These are phyloP conservation scores for Whitmania pigra DNA, from an alignment of 1,140 invertebrate species.

Conservation along the genomic window DNA sequence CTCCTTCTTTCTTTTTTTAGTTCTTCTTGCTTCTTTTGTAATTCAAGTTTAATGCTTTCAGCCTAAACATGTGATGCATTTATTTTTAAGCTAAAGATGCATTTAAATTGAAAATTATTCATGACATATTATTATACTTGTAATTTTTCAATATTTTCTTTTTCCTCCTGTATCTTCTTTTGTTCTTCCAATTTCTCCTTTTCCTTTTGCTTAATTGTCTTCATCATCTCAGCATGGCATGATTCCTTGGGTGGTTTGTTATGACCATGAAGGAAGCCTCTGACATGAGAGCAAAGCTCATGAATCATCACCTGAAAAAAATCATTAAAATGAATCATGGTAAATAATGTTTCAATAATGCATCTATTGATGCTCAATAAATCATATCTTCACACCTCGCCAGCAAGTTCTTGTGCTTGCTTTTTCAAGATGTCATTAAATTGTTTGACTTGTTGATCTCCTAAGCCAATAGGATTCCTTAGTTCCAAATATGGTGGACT, in stretches of 20 bases:
- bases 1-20: constrained; percentile 47
- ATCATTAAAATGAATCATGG: not conserved
- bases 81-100: not conserved
- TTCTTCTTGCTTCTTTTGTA: constrained; percentile 54
- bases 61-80: constrained; percentile 34
- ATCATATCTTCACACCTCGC: constrained; percentile 47
- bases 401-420: constrained; percentile 48
- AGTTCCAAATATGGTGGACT: constrained; percentile 53
- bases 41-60: constrained; percentile 55
- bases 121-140: not conserved
- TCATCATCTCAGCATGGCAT: constrained; percentile 70
- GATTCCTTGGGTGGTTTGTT: constrained; percentile 61
- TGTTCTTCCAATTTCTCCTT: constrained; percentile 42
- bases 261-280: constrained; percentile 56
- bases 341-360: not conserved
- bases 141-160: constrained; percentile 20
- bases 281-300: constrained; percentile 55
- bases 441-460: constrained; percentile 48
- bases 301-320: constrained; percentile 59
- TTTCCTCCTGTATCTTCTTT: constrained; percentile 46
- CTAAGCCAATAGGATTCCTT: constrained; percentile 56
- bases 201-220: constrained; percentile 11
- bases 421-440: constrained; percentile 49
- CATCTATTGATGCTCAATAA: not conserved
- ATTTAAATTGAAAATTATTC: not conserved